Evolutionary conservation across 2,888 invertebrate genomes (phyloP), one percentile per base, ranked within the genome.

Genomic region (Campoplex capitator): DNA sequence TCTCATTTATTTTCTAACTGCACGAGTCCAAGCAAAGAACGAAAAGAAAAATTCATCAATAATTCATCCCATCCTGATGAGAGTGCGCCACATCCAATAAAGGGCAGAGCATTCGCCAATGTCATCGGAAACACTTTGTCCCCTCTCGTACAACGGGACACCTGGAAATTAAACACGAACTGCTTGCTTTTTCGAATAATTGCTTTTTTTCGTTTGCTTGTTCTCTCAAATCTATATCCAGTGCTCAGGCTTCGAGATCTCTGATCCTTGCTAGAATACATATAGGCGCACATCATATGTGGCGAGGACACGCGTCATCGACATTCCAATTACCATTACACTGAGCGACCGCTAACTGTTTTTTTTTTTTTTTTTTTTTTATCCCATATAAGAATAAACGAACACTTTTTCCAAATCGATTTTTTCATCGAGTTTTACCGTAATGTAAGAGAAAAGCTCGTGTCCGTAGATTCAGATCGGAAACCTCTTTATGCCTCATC

Each of bases 251-350:
- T 32, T 6, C 48, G 23, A 65, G 73, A 81, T 65, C 18, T 73
- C 18, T 38, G 65, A 81, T 62, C 32, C 32, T 62, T 28, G n/a
- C 35, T 62, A 9, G n/a, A 32, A 45, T 32, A 68, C 28, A 4
- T 16, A 18, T 32, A 68, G 16, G 18, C n/a, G 70, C 23, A 58
- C 3, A 7, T 28, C 9, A 51, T 68, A 51, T 70, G 71, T 58
- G 73, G 45, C 77, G 62, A 68, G 38, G 32, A 68, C 70, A 68
- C 70, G 67, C 84, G 87, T 84, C 87, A 87, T 84, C 84, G 54
- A 58, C 48, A 67, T 74, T 86, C 73, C 48, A 62, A 84, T 84
- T 84, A 84, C 78, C 84, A 78, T 54, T 35, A 58, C 54, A 35
- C 75, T 62, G 23, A 23, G 38, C 35, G 71, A 79, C 79, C 84